Conservation (phyloP, 2,888 invertebrate species). For the Rhimphoctona megacephalus region DNA sequence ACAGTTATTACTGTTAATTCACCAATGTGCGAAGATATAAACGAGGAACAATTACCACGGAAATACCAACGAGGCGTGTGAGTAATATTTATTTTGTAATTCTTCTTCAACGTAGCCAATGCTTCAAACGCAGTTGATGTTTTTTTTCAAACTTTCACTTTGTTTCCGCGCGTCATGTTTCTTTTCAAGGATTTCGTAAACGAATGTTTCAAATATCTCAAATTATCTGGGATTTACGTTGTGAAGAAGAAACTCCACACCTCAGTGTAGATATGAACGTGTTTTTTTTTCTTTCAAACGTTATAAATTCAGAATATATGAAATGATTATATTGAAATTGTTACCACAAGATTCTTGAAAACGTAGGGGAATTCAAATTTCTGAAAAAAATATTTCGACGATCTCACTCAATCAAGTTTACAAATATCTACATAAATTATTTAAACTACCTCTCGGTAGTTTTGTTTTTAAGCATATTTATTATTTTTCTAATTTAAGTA, state of each 20-base stretch:
- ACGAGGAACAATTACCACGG: conserved; percentile 17
- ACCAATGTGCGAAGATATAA: conserved; percentile 6
- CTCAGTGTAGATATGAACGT: neutral
- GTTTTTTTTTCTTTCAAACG: neutral
- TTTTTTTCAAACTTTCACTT: neutral
- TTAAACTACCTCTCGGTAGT: neutral
- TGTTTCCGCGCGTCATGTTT: neutral
- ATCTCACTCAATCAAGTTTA: neutral
- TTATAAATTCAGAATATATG: neutral
- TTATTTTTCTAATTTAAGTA: neutral
- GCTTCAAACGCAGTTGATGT: neutral
- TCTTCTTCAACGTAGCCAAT: neutral
- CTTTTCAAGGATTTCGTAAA: neutral
- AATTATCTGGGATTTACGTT: neutral
- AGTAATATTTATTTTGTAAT: conserved; percentile 17
- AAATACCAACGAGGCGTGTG: conserved; percentile 6
- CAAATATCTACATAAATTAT: neutral
- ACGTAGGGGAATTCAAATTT: neutral
- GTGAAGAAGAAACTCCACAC: neutral
- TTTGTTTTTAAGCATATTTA: neutral
- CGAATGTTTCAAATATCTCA: neutral
- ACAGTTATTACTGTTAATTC: neutral
- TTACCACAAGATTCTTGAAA: neutral
- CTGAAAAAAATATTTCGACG: neutral
- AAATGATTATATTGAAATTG: neutral